A percentile compares a stretch with the other conserved stretches of the same genome.
Conservation (phyloP, 2,797 vertebrate species). For the Sylvia borin region DNA sequence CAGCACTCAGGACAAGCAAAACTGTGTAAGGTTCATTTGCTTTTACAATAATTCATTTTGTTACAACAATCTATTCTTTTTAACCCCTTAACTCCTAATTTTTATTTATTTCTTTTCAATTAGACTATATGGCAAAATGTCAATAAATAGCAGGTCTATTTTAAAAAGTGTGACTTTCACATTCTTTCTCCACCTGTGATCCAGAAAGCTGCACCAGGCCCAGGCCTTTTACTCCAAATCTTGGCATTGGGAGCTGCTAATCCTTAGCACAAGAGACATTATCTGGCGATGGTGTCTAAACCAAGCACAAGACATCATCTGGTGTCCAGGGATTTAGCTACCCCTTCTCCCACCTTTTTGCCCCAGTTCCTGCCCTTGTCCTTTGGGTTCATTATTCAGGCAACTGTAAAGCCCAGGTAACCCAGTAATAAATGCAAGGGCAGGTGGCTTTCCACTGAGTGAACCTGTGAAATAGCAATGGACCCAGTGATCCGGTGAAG, state of each 20-base stretch:
- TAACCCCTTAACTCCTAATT: not conserved
- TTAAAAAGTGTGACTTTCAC: not conserved
- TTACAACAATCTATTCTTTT: not conserved
- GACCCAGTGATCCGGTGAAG: not conserved
- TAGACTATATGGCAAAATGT: not conserved
- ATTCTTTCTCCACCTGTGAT: not conserved
- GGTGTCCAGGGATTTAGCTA: not conserved
- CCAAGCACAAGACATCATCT: not conserved
- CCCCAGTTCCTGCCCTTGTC: not conserved
- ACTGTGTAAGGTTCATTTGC: not conserved
- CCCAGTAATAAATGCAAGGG: not conserved
- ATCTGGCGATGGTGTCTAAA: not conserved
- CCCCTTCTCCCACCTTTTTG: not conserved
- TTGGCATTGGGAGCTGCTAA: not conserved
- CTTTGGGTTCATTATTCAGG: not conserved
- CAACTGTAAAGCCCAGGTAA: not conserved
- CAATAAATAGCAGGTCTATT: not conserved
- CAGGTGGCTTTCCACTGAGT: not conserved
- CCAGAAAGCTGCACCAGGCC: not conserved
- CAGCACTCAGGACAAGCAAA: not conserved
- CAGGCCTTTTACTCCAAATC: not conserved
- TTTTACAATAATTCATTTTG: not conserved
- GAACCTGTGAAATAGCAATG: not conserved
- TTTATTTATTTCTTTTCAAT: not conserved
- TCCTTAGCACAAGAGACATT: not conserved